Base-by-base conservation (phyloP, 1,140 invertebrate genomes). In the Muscidifurax raptorellus region DNA sequence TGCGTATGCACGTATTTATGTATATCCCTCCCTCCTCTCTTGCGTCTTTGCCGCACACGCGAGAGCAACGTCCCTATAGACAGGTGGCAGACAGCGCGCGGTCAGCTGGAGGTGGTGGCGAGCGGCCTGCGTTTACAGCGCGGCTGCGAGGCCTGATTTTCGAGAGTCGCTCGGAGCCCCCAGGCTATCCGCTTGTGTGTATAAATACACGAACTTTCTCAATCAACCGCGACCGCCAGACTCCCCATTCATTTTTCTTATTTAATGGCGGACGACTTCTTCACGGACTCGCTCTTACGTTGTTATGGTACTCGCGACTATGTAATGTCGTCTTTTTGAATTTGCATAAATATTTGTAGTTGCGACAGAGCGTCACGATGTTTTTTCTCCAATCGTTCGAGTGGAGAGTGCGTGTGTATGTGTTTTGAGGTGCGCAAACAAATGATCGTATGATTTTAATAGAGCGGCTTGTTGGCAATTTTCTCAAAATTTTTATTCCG, bases 41-140 rank as follows among this genome's bases (percentile, higher is more conserved):
- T 10, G 36, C 10, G 7, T 40, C 36, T 40, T 10, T 9, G 36
- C 36, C 0, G 6, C 7, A 9, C 36, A 40, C 6, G 32, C 13
- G 47, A 64, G 36, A 64, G 27, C 15, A 22, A 18, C 9, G 47
- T 28, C 22, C 25, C 59, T 22, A 25, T 13, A 79, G 77, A 67
- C 77, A 79, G 77, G 77, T 79, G 77, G 77, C 59, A 79, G 77
- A 79, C 77, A 32, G 77, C 25, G n/a, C 66, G 59, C 75, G 18
- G 74, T 40, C 27, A n/a, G 67, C 0, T 69, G n/a, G 67, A 69
- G 67, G 67, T 28, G 67, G 67, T 28, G 67, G 40, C 67, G 71
- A 30, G 52, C 47, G 13, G n/a, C n/a, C 30, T 32, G 6, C 25
- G 71, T 30, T 69, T 69, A 69, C 67, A 10, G n/a, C 74, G 74